Evolutionary conservation across 2,797 vertebrate species (phyloP).

Genomic region (Girardinus metallicus): DNA sequence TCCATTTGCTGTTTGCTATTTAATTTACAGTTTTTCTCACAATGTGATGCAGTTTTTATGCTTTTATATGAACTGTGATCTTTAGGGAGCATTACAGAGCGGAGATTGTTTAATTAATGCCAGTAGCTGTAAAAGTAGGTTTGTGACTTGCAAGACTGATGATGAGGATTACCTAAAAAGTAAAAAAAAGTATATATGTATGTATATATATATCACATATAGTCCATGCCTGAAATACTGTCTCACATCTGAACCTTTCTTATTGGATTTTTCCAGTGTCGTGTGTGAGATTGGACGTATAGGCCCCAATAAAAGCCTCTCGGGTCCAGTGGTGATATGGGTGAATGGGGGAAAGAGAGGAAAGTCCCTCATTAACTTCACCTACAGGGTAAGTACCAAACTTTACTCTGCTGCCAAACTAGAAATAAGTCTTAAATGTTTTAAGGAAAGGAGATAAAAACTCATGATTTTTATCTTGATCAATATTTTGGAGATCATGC

Average conservation of each 20-base stretch:
- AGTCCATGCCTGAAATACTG: neutral
- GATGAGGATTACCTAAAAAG: neutral
- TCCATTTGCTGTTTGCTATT: neutral
- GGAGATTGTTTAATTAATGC: neutral
- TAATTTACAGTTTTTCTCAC: neutral
- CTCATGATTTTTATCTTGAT: neutral
- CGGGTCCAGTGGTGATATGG: slow-evolving; percentile 82
- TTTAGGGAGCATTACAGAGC: neutral
- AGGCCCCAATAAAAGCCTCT: neutral
- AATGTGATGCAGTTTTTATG: neutral
- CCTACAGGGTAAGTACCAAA: slow-evolving; percentile 86
- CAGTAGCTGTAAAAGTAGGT: neutral
- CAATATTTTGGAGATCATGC: neutral
- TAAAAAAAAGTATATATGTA: neutral
- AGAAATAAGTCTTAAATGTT: neutral
- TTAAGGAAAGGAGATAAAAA: neutral
- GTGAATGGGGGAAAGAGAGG: slow-evolving; percentile 85
- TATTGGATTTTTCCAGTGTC: slow-evolving; percentile 80
- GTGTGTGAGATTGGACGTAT: slow-evolving; percentile 85
- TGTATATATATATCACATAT: neutral
- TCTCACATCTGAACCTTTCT: neutral
- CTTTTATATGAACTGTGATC: neutral
- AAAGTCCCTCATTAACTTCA: slow-evolving; percentile 80
- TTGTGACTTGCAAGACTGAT: neutral
- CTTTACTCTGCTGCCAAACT: neutral